Evolutionary conservation across 2,113 vertebrate genomes (phyloP), one percentile per base, ranked within the genome.

Genomic region (Lophochroa leadbeateri): DNA sequence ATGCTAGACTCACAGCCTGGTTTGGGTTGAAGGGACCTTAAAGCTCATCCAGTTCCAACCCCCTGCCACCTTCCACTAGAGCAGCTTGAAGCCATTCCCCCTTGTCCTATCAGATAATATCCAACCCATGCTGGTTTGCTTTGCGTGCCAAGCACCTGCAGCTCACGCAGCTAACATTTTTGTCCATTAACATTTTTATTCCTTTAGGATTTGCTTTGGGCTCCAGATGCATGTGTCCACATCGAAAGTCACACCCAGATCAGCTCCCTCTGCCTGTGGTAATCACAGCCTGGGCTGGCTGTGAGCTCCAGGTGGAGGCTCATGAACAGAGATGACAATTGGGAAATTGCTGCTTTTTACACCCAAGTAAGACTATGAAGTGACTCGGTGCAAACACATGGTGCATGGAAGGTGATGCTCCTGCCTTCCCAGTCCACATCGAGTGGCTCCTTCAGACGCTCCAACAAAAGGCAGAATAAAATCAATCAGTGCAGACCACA

Each of bases 181-280:
- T 27, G 19, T 20, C 18, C 33, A 5, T 60, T 27, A 50, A 29
- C 17, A 60, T 71, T 49, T 68, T 18, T 60, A 39, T 1, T 37
- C 8, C 78, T 65, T 25, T 25, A 55, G 69, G 68, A 50, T 57
- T 81, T 5, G 7, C 39, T 86, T 31, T 57, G 43, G 27, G 35
- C 77, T 81, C 79, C 18, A 2, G 5, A 24, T 0, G 0, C 23
- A 5, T 0, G 0, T 31, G 47, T n/a, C 47, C 82, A 43, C 84
- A 76, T 5, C 11, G 10, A 16, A 37, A 43, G 9, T 3, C 0
- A 0, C 8, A 11, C 41, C 58, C 60, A 10, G 68, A 7, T 41
- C 1, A 6, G 50, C 25, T 23, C 58, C 33, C 6, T 29, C 25
- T 44, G 86, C 92, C 79, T 57, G 50, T 15, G 33, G 77, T 1